Evolutionary conservation across 2,888 invertebrate genomes (phyloP).

Genomic region (Sisyra terminalis): DNA sequence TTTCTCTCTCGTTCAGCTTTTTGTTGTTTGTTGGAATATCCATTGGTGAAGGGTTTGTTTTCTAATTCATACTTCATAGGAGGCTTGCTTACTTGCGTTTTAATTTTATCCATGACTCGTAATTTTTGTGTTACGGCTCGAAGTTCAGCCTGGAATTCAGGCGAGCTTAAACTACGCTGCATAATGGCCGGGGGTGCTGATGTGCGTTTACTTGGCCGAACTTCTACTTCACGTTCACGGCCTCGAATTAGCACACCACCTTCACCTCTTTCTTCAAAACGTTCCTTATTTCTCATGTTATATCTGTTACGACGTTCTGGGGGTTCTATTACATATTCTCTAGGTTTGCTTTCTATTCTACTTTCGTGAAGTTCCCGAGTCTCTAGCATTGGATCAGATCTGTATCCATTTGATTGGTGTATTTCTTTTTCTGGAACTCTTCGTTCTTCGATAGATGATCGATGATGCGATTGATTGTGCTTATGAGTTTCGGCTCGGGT

Average conservation of each 20-base stretch:
- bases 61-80: constrained; percentile 7
- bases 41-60: constrained; percentile 17
- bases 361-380: constrained; percentile 11
- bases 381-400: constrained; percentile 10
- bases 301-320: not conserved
- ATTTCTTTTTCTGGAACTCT: not conserved
- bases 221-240: constrained; percentile 12
- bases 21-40: constrained; percentile 1
- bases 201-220: constrained; percentile 14
- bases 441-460: constrained; percentile 4
- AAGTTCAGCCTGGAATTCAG: constrained; percentile 36
- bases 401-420: not conserved
- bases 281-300: not conserved
- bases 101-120: constrained; percentile 14
- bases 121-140: constrained; percentile 25
- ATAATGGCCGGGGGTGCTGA: constrained; percentile 22
- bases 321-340: constrained; percentile 3
- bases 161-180: constrained; percentile 28
- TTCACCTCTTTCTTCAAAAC: constrained; percentile 9
- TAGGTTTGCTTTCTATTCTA: constrained; percentile 1
- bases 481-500: constrained; percentile 46
- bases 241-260: constrained; percentile 11
- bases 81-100: constrained; percentile 10
- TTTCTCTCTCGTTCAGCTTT: constrained; percentile 5
- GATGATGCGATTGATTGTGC: constrained; percentile 7